Conservation (phyloP, 1,140 invertebrate species). For the Drosophila trapezifrons region DNA sequence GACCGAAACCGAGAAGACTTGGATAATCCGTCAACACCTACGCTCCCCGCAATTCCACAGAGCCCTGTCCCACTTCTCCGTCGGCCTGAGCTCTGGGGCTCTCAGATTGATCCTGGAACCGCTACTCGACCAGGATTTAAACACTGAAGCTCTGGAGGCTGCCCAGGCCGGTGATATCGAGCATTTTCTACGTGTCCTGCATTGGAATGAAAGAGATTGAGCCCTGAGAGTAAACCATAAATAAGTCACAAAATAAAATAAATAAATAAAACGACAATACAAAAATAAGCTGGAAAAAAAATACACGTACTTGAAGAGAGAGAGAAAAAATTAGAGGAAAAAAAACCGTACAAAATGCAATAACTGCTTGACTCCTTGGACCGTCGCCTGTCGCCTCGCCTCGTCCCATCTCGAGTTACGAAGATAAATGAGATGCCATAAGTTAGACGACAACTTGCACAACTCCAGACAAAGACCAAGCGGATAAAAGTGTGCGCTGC, state of each 20-base stretch:
- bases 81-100: conserved; percentile 96
- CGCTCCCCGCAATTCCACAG: conserved; percentile 94
- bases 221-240: conserved; percentile 14
- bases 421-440: conserved; percentile 83
- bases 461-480: conserved; percentile 38
- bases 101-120: conserved; percentile 96
- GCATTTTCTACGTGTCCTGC: conserved; percentile 88
- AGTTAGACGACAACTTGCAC: conserved; percentile 79
- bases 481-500: conserved; percentile 37
- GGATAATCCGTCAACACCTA: conserved; percentile 86
- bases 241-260: conserved; percentile 35
- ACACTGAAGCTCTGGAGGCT: conserved; percentile 92
- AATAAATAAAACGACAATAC: conserved; percentile 13
- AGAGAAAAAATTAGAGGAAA: not conserved
- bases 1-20: too few species aligned
- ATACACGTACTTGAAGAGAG: not conserved
- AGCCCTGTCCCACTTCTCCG: conserved; percentile 95
- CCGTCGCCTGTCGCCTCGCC: not conserved
- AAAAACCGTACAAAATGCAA: conserved; percentile 55
- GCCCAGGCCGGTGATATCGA: conserved; percentile 94
- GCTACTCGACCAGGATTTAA: conserved; percentile 90
- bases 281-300: not conserved
- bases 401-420: conserved; percentile 53
- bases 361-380: conserved; percentile 47
- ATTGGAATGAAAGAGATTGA: conserved; percentile 17